phyloP scores from a whole-genome alignment of 2,113 vertebrate genomes.

The Zosterops pallidus region DNA sequence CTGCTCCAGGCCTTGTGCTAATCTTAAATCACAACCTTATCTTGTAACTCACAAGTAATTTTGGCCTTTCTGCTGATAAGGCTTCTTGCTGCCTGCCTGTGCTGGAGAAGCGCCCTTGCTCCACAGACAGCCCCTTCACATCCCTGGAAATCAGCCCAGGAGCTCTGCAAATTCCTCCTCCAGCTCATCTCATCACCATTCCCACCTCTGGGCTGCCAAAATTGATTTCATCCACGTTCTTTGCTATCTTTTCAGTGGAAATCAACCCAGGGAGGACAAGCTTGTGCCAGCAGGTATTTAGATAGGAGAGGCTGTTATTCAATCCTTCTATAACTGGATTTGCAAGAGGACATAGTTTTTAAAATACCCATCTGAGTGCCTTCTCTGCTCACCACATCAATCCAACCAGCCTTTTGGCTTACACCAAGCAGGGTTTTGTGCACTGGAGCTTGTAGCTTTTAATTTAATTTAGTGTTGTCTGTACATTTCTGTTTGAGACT shows the following conservation, averaged over 20 bases:
- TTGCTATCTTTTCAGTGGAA: not conserved
- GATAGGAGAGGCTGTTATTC: not conserved
- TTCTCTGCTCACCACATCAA: not conserved
- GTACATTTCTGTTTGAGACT: not conserved
- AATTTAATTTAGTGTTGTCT: not conserved
- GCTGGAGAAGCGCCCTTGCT: not conserved
- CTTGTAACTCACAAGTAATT: not conserved
- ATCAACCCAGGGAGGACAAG: not conserved
- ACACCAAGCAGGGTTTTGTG: not conserved
- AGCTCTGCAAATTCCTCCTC: not conserved
- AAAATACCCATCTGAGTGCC: not conserved
- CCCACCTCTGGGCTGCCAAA: not conserved
- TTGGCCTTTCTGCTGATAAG: not conserved
- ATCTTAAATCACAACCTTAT: not conserved
- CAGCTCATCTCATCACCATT: not conserved
- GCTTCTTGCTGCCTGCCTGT: not conserved
- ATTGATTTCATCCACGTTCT: rapidly evolving
- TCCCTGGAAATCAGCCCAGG: not conserved
- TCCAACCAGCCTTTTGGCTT: not conserved
- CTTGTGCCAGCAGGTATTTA: not conserved
- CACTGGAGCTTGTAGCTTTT: not conserved
- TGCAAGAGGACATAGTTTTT: not conserved
- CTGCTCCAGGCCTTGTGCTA: not conserved
- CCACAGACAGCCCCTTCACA: not conserved
- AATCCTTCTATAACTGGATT: not conserved